Evolutionary conservation across 1,140 invertebrate species (phyloP).

Genomic region (Dryas iulia): DNA sequence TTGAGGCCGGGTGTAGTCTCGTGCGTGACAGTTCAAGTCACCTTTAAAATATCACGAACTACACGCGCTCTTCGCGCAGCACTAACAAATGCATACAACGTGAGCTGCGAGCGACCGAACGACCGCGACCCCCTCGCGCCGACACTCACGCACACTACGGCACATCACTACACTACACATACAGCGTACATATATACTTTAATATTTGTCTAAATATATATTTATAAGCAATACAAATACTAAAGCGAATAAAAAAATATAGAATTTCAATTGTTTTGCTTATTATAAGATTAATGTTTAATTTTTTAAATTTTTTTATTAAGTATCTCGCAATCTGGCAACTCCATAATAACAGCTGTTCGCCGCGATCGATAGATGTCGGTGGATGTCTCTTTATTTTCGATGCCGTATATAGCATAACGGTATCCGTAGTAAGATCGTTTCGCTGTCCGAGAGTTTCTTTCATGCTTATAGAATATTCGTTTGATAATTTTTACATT

Average conservation of each 20-base stretch:
- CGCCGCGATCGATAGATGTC: constrained; percentile 75
- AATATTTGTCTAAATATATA: neutral
- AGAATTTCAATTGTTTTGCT: neutral
- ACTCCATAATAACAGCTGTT: constrained; percentile 62
- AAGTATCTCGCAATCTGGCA: constrained; percentile 39
- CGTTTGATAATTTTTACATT: constrained; percentile 46
- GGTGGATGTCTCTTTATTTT: constrained; percentile 77
- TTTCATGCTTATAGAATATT: constrained; percentile 46
- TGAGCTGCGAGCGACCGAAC: constrained; percentile 51
- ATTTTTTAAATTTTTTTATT: neutral
- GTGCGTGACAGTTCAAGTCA: constrained; percentile 67
- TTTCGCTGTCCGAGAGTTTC: constrained; percentile 59
- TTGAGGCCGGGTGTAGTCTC: constrained; percentile 68
- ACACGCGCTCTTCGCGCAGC: constrained; percentile 65
- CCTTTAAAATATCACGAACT: constrained; percentile 60
- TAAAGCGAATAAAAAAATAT: too few species aligned
- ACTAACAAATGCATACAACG: constrained; percentile 62
- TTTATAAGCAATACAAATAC: too few species aligned
- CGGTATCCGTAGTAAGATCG: constrained; percentile 75
- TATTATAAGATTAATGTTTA: neutral
- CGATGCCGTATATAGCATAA: constrained; percentile 65
- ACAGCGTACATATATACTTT: too few species aligned
- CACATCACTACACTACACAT: neutral
- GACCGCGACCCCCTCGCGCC: constrained; percentile 48
- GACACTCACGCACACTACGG: constrained; percentile 29